A percentile compares a stretch with the other conserved stretches of the same genome.
phyloP scores from a whole-genome alignment of 2,113 vertebrate genomes.

The Climacteris rufus region DNA sequence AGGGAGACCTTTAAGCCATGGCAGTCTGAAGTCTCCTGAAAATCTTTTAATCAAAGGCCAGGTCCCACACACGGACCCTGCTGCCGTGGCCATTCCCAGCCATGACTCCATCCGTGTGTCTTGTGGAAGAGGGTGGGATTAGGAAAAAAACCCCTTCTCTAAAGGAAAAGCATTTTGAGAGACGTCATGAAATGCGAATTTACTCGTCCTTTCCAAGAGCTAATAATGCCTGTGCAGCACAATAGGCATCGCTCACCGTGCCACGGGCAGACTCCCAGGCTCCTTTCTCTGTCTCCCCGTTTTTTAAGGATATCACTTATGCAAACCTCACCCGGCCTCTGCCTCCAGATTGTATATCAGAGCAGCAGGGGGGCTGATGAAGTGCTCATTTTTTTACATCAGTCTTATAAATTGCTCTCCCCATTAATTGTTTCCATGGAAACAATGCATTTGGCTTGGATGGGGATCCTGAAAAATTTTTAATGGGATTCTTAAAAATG shows the following conservation, averaged over 20 bases:
- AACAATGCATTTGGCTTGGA: conserved; percentile 75
- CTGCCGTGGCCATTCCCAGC: neutral
- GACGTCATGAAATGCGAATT: conserved; percentile 30
- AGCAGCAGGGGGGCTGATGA: conserved; percentile 71
- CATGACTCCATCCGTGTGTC: neutral
- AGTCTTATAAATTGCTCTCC: conserved; percentile 80
- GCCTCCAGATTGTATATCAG: conserved; percentile 50
- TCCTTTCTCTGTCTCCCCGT: neutral
- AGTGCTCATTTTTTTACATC: conserved; percentile 76
- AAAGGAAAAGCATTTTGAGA: conserved; percentile 38
- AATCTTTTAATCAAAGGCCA: neutral
- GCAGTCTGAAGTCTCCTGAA: neutral
- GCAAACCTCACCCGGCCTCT: conserved; percentile 41
- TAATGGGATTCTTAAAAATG: conserved; percentile 74
- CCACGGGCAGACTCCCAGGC: conserved; percentile 21
- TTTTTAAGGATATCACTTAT: neutral
- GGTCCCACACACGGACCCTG: neutral
- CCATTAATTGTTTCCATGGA: conserved; percentile 84
- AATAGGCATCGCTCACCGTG: conserved; percentile 38
- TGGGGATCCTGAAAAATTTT: conserved; percentile 71
- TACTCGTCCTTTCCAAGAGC: conserved; percentile 40
- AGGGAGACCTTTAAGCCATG: neutral
- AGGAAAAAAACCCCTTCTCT: neutral
- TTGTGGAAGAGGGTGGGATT: neutral
- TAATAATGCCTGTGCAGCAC: conserved; percentile 40